phyloP scores from a whole-genome alignment of 2,113 vertebrate species.

The Tragelaphus buxtoni region DNA sequence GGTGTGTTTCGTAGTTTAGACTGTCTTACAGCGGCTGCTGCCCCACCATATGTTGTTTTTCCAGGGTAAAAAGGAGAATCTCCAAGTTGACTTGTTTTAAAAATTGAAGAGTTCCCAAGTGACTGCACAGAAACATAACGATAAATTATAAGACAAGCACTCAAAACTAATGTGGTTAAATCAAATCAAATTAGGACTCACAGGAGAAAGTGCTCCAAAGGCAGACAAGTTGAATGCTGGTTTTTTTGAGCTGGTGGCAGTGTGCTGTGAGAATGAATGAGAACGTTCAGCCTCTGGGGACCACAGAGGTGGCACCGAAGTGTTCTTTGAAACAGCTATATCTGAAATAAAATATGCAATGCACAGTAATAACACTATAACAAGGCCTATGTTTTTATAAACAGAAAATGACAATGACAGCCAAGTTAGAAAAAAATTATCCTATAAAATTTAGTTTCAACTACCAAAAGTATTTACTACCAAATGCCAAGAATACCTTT shows the following conservation, averaged over 20 bases:
- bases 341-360: slow-evolving; percentile 82
- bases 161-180: slow-evolving; percentile 38
- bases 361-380: neutral
- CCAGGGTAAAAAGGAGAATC: slow-evolving; percentile 97
- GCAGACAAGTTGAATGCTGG: slow-evolving; percentile 96
- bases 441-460: neutral
- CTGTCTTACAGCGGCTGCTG: slow-evolving; percentile 85
- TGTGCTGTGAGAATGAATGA: slow-evolving; percentile 86
- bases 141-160: slow-evolving; percentile 55
- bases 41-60: slow-evolving; percentile 96
- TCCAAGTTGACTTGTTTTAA: slow-evolving; percentile 93
- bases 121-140: slow-evolving; percentile 76
- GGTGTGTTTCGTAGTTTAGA: slow-evolving; percentile 83
- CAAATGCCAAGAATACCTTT: slow-evolving; percentile 86
- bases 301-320: slow-evolving; percentile 90
- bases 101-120: slow-evolving; percentile 87
- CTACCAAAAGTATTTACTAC: neutral
- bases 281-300: slow-evolving; percentile 91
- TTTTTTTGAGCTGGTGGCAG: slow-evolving; percentile 89
- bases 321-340: slow-evolving; percentile 90
- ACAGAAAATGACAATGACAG: slow-evolving; percentile 9
- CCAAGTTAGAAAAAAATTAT: neutral
- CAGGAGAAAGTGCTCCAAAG: slow-evolving; percentile 91
- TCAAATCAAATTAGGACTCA: slow-evolving; percentile 80
- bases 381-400: neutral